A percentile compares a stretch with the other conserved stretches of the same genome.
phyloP scores from a whole-genome alignment of 2,888 invertebrate genomes.

The Notodonta ziczac region DNA sequence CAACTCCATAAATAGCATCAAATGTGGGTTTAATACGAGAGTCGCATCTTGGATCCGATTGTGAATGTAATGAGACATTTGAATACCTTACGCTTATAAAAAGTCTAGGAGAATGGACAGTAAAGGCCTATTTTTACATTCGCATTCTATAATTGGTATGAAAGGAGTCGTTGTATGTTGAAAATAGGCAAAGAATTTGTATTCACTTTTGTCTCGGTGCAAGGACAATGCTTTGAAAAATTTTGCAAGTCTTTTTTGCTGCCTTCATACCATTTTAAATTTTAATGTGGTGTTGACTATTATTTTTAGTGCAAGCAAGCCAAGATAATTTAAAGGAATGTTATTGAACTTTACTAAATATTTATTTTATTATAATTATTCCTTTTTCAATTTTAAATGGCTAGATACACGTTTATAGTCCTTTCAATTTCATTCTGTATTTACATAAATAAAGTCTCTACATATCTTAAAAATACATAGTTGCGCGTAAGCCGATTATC shows the following conservation, averaged over 20 bases:
- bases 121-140: slow-evolving; percentile 62
- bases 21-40: slow-evolving; percentile 34
- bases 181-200: slow-evolving; percentile 44
- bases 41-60: slow-evolving; percentile 50
- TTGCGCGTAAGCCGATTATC: slow-evolving; percentile 16
- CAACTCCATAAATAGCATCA: slow-evolving; percentile 47
- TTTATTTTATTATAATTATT: neutral
- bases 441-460: slow-evolving; percentile 3
- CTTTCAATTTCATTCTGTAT: neutral
- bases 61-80: slow-evolving; percentile 60
- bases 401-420: neutral
- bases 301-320: neutral
- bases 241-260: slow-evolving; percentile 15
- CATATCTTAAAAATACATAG: slow-evolving; percentile 7
- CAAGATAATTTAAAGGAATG: too few relatives aligned
- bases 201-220: slow-evolving; percentile 41
- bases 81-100: slow-evolving; percentile 61
- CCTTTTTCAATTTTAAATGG: neutral
- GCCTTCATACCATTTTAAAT: slow-evolving; percentile 13
- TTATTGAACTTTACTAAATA: too few relatives aligned
- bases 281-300: slow-evolving; percentile 12
- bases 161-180: slow-evolving; percentile 41
- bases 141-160: slow-evolving; percentile 51
- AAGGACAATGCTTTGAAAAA: slow-evolving; percentile 36
- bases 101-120: slow-evolving; percentile 51